A percentile compares a stretch with the other conserved stretches of the same genome.
These are phyloP conservation scores for Mesochorus sp. DNA, from an alignment of 2,888 invertebrate species.

Conservation along the genomic window DNA sequence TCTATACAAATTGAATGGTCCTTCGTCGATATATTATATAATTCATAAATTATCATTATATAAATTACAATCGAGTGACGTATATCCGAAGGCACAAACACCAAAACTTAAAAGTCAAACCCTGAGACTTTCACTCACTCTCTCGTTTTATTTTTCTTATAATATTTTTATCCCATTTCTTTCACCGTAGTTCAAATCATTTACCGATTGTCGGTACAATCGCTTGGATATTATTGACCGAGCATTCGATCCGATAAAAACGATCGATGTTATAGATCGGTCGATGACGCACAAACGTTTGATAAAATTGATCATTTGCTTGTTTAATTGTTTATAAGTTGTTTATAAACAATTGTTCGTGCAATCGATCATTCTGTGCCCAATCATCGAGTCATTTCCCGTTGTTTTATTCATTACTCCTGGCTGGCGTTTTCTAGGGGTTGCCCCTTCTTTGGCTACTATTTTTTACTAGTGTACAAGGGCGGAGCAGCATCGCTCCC, in stretches of 20 bases:
- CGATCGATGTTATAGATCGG: too few species aligned
- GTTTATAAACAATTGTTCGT: too few species aligned
- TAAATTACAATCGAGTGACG: neutral
- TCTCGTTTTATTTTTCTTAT: too few species aligned
- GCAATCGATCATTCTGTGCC: neutral
- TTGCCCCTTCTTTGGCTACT: conserved; percentile 56
- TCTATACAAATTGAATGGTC: neutral
- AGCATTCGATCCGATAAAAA: too few species aligned
- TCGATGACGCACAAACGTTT: too few species aligned
- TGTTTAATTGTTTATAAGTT: too few species aligned
- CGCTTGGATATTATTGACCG: too few species aligned
- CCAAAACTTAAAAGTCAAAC: conserved; percentile 4
- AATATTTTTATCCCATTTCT: neutral
- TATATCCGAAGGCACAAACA: conserved; percentile 23
- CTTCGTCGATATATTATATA: neutral
- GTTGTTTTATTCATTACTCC: neutral
- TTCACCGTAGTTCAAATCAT: neutral
- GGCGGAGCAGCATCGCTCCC: conserved; percentile 16
- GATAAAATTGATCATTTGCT: too few species aligned
- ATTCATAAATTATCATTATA: neutral
- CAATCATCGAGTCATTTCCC: neutral
- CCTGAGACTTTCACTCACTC: neutral
- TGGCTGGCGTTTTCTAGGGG: conserved; percentile 30
- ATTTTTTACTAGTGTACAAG: conserved; percentile 27
- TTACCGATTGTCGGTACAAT: neutral